Conservation (phyloP, 2,797 vertebrate species). For the Pipistrellus pipistrellus region DNA sequence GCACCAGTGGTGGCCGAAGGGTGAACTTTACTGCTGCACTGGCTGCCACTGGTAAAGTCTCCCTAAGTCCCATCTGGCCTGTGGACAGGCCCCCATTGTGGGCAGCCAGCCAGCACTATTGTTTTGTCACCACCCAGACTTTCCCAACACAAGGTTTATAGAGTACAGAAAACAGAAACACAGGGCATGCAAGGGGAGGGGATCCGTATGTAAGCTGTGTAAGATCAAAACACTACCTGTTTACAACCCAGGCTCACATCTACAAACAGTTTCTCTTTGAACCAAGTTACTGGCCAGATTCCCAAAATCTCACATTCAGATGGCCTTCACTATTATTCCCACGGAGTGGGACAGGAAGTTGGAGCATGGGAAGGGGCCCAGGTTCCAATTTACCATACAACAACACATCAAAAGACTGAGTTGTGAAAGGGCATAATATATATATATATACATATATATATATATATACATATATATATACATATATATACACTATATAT, state of each 20-base stretch:
- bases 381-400: background rate
- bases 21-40: background rate
- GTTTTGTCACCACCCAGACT: background rate
- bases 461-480: too few species aligned
- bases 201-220: background rate
- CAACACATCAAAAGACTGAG: background rate
- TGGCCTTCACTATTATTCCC: background rate
- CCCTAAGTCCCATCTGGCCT: background rate
- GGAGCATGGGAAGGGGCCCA: background rate
- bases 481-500: background rate
- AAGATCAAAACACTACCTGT: background rate
- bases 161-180: background rate
- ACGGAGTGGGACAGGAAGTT: background rate
- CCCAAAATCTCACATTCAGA: background rate
- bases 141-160: background rate
- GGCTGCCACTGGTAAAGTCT: background rate
- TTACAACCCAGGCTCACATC: background rate
- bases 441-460: too few species aligned
- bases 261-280: background rate
- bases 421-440: background rate
- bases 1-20: background rate
- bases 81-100: background rate
- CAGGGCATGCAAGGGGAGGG: background rate
- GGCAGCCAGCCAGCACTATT: background rate
- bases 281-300: background rate